Evolutionary conservation across 1,140 invertebrate species (phyloP), one percentile per base, ranked within the genome.

Genomic region (Drosophila setifemur): DNA sequence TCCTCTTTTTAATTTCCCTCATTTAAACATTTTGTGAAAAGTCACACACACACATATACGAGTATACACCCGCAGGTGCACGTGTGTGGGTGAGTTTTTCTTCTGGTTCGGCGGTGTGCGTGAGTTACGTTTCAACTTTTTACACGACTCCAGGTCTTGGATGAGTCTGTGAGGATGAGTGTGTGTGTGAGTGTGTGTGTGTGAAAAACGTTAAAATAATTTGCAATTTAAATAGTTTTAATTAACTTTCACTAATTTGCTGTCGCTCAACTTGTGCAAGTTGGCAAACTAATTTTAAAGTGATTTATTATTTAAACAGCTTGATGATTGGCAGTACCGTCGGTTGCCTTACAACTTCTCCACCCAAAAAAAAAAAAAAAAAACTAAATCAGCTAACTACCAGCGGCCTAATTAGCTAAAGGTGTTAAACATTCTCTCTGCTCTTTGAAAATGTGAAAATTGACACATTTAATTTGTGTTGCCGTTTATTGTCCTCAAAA

Each of bases 151-250:
- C 35, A 35, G 45, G 28, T 42, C 28, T 29, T 8, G 31, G 19
- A 12, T 43, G 23, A 23, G 7, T 19, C 19, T 47, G 9, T 47
- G 35, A 39, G 35, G 18, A 12, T 40, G 23, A 57, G 33, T 68
- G 29, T 37, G 14, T 14, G 40, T 14, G 23, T 47, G 25, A 37
- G 18, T 37, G 47, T 64, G 39, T 21, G 53, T 61, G 39, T 71
- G 53, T 45, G 60, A 57, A 67, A 75, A 86, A 86, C 67, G 73
- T 81, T 81, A 70, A 76, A 86, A 86, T 81, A 86, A 86, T 86
- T 86, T 86, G 75, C 81, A 86, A 87, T 86, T 86, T 86, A 81
- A 86, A 86, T 86, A 86, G 82, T 86, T 86, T 86, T 86, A 86
- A 86, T 86, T 86, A 86, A 86, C 75, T 86, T 81, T 86, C 61